phyloP scores from a whole-genome alignment of 2,797 vertebrate genomes.

The Nyctalus aviator region DNA sequence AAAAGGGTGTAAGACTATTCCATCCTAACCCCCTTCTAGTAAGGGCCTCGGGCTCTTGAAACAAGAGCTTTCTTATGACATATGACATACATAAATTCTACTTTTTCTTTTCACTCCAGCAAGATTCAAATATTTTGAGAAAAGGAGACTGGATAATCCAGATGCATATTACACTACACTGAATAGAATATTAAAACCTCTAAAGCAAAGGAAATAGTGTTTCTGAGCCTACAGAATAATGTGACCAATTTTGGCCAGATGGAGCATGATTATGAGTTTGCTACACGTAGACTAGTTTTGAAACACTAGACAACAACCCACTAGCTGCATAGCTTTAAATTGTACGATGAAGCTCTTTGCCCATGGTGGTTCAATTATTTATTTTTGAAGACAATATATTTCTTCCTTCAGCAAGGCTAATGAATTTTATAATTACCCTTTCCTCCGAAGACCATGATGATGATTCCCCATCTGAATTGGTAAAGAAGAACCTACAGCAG shows the following conservation, averaged over 20 bases:
- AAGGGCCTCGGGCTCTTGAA: conserved; percentile 1
- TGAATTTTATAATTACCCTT: conserved; percentile 72
- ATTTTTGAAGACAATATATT: background rate
- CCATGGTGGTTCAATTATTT: conserved; percentile 60
- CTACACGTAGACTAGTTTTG: conserved; percentile 25
- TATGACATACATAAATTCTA: background rate
- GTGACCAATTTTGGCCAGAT: conserved; percentile 62
- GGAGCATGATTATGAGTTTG: conserved; percentile 38
- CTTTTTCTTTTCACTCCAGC: conserved; percentile 26
- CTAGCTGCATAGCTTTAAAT: conserved; percentile 64
- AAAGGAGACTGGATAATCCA: conserved; percentile 12
- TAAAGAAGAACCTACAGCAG: conserved; percentile 41
- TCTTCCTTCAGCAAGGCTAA: conserved; percentile 67
- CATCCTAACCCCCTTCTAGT: background rate
- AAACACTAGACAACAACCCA: conserved; percentile 60
- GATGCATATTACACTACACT: conserved; percentile 32
- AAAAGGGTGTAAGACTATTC: conserved; percentile 18
- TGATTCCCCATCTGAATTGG: conserved; percentile 52
- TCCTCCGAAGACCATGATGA: conserved; percentile 49
- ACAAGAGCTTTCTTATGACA: conserved; percentile 4
- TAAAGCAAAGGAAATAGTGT: conserved; percentile 21
- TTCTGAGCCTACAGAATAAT: conserved; percentile 46
- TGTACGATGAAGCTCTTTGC: conserved; percentile 51
- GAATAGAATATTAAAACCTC: conserved; percentile 10
- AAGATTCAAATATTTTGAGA: conserved; percentile 65